A percentile compares a stretch with the other conserved stretches of the same genome.
These are phyloP conservation scores for Eristalis arbustorum DNA, from an alignment of 2,888 invertebrate species.

Conservation along the genomic window DNA sequence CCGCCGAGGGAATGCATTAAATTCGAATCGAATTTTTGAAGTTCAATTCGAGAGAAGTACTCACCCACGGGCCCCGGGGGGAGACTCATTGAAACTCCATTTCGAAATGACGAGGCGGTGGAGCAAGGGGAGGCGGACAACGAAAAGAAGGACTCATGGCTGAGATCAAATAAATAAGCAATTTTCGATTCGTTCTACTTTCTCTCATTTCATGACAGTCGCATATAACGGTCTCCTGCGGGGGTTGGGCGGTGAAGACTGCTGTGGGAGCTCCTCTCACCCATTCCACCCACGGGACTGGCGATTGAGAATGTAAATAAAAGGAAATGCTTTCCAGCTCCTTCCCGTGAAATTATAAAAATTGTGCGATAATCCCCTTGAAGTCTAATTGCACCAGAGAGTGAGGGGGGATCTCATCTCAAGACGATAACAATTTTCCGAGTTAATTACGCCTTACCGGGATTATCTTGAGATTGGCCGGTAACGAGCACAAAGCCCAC, in stretches of 20 bases:
- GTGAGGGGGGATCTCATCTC: background rate
- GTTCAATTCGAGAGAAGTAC: slow-evolving; percentile 32
- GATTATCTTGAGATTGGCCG: background rate
- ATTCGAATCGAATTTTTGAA: slow-evolving; percentile 46
- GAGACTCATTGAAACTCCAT: slow-evolving; percentile 24
- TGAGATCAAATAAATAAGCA: slow-evolving; percentile 46
- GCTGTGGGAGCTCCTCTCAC: background rate
- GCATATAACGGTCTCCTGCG: slow-evolving; percentile 4
- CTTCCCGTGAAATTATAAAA: background rate
- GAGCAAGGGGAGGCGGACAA: too few relatives aligned
- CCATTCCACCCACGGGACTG: too few relatives aligned
- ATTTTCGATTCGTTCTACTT: slow-evolving; percentile 40
- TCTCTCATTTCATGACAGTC: slow-evolving; percentile 45
- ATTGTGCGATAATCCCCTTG: slow-evolving; percentile 19
- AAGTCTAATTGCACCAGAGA: slow-evolving; percentile 8
- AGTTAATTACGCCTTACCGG: slow-evolving; percentile 20
- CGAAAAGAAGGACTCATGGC: background rate
- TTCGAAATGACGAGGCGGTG: background rate
- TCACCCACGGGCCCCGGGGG: background rate
- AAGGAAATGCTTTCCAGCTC: background rate
- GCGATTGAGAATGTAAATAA: too few relatives aligned
- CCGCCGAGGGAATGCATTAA: slow-evolving; percentile 37
- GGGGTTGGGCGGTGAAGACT: background rate
- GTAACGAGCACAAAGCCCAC: background rate
- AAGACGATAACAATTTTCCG: slow-evolving; percentile 1